Base-by-base conservation (phyloP, 2,888 invertebrate genomes). In the Sarcophaga carnaria region DNA sequence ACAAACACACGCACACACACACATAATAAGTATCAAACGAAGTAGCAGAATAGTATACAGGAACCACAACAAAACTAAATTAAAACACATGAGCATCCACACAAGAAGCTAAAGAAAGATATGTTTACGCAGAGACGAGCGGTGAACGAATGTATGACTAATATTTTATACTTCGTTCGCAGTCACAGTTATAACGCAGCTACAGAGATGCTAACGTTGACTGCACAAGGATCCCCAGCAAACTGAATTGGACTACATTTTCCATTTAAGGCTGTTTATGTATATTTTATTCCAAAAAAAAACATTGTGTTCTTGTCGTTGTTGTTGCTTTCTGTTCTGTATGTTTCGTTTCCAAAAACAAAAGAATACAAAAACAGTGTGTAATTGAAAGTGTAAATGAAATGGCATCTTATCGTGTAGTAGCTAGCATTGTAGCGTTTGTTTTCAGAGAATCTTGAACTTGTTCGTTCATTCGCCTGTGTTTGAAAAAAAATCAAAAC, bases 181-280 rank as follows among this genome's bases (percentile, higher is more conserved):
- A 49, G 14, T 49, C 49, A 49, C 14, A 14, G 49, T 14, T 49
- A 49, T 14, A 49, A 49, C 0, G 49, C 64, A 64, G 64, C 64
- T 14, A 17, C 64, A 64, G 72, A 72, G 67, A 22, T 72, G 71
- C 82, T 71, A 47, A 14, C 81, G 45, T 37, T 20, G n/a, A 70
- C 74, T 37, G 27, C 60, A 6, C 17, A 59, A 81, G 86, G 92
- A 92, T 91, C 92, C 92, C 92, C 92, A 92, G 92, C 92, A 91
- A 91, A 92, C 91, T 91, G 91, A 91, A 90, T 89, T 91, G 91
- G 90, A 91, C 91, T 91, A 91, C 90, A 90, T 92, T 91, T 88
- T 88, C 77, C 83, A 54, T 88, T 80, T 49, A 59, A 17, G 80
- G 80, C 27, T 79, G 60, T 85, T 80, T 77, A 75, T 37, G 37